Evolutionary conservation across 2,113 vertebrate genomes (phyloP).

Genomic region (Potamarius usumacintae): DNA sequence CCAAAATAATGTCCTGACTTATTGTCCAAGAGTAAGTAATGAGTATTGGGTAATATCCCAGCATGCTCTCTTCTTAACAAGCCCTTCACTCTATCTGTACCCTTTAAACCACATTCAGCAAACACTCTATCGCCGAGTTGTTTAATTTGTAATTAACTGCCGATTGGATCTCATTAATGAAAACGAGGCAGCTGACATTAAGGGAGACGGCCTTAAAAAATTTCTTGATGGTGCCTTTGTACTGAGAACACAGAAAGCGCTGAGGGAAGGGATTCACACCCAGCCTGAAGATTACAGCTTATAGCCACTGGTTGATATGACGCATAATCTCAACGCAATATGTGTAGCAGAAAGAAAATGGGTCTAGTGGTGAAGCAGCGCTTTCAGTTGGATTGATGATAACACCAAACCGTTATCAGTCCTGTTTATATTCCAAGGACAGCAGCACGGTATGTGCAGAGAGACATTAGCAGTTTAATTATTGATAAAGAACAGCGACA

Average conservation of each 20-base stretch:
- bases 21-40: conserved; percentile 13
- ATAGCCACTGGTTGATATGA: background rate
- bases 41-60: conserved; percentile 30
- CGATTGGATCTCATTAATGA: conserved; percentile 60
- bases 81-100: conserved; percentile 47
- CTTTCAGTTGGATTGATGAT: background rate
- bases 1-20: background rate
- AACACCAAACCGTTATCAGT: background rate
- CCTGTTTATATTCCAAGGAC: background rate
- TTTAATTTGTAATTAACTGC: conserved; percentile 52
- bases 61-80: conserved; percentile 42
- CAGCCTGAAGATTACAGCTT: background rate
- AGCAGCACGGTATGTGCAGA: background rate
- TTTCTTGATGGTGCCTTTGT: conserved; percentile 35
- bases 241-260: background rate
- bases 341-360: background rate
- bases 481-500: conserved; percentile 21
- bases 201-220: conserved; percentile 18
- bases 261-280: background rate
- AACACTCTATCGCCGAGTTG: conserved; percentile 50
- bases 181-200: conserved; percentile 53
- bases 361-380: background rate
- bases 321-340: background rate
- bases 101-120: conserved; percentile 51
- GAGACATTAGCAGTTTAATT: background rate